A percentile compares a stretch with the other conserved stretches of the same genome.
These are phyloP conservation scores for Ameiurus melas DNA, from an alignment of 2,113 vertebrate species.

Conservation along the genomic window DNA sequence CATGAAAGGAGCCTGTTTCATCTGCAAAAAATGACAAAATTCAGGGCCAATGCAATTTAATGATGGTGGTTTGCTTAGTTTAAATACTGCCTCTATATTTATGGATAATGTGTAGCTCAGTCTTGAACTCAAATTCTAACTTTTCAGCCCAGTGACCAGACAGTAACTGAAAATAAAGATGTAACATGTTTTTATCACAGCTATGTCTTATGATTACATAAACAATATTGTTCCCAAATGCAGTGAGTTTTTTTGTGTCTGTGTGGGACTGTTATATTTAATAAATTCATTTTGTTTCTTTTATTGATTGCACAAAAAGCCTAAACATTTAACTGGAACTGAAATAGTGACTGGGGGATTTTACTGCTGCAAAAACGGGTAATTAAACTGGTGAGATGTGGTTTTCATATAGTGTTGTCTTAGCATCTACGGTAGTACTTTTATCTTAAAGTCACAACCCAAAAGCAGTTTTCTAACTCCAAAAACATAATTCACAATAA, in stretches of 20 bases:
- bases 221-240: constrained; percentile 7
- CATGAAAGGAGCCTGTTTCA: constrained; percentile 23
- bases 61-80: constrained; percentile 69
- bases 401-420: background rate
- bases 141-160: constrained; percentile 33
- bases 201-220: constrained; percentile 29
- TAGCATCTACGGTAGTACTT: background rate
- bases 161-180: constrained; percentile 51
- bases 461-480: background rate
- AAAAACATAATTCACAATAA: background rate
- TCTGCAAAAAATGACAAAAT: constrained; percentile 46
- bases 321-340: no score
- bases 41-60: constrained; percentile 59
- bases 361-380: background rate
- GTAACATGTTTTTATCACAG: constrained; percentile 47
- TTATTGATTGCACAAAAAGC: background rate
- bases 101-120: constrained; percentile 66
- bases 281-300: background rate
- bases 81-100: constrained; percentile 69
- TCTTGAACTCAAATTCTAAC: constrained; percentile 63
- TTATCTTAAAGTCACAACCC: background rate
- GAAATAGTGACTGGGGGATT: background rate
- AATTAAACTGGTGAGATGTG: background rate
- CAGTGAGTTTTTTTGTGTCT: background rate
- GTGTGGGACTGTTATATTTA: background rate